phyloP scores from a whole-genome alignment of 2,113 vertebrate genomes.

The Muntiacus reevesi region DNA sequence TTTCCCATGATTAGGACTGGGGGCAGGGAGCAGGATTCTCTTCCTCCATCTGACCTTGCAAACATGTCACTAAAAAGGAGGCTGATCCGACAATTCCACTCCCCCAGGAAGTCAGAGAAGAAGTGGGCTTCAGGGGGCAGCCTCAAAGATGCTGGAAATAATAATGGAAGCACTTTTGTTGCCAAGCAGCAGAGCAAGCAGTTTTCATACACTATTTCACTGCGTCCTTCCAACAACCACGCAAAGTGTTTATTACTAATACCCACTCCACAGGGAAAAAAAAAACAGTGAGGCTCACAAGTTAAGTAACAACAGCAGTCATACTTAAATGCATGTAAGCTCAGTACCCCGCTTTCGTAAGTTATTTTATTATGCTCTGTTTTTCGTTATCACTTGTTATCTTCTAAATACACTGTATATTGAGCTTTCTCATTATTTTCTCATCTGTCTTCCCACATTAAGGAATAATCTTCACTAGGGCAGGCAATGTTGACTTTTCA shows the following conservation, averaged over 20 bases:
- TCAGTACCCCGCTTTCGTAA: accelerated
- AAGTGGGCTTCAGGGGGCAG: not conserved
- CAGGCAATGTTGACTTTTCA: not conserved
- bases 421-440: not conserved
- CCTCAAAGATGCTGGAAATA: not conserved
- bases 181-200: not conserved
- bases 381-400: not conserved
- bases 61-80: conserved; percentile 23
- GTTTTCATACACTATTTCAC: not conserved
- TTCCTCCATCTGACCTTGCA: conserved; percentile 54
- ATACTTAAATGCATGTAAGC: not conserved
- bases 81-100: not conserved
- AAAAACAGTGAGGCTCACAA: not conserved
- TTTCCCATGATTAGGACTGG: conserved; percentile 72
- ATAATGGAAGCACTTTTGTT: not conserved
- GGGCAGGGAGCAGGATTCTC: conserved; percentile 38
- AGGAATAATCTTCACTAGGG: not conserved
- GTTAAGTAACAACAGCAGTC: not conserved
- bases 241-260: not conserved
- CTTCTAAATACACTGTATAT: not conserved
- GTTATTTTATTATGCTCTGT: not conserved
- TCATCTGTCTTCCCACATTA: not conserved
- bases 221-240: not conserved
- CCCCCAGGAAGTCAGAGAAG: not conserved
- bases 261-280: not conserved